Percentiles rank a stretch among this genome's conserved stretches.
Conservation (phyloP, 1,140 invertebrate genomes). For the Drosophila rhopaloa region DNA sequence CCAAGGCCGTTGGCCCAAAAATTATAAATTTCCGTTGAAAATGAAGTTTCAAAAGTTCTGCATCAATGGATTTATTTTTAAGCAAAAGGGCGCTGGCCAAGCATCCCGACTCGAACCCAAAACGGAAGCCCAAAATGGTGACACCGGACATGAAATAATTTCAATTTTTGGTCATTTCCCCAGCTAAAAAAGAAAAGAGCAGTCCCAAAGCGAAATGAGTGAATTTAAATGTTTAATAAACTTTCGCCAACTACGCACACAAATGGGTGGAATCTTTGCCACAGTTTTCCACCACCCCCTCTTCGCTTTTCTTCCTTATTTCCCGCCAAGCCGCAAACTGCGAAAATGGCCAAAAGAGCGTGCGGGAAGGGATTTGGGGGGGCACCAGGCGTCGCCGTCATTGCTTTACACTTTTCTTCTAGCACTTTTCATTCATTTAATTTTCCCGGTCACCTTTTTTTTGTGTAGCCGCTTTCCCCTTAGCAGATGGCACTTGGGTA, state of each 20-base stretch:
- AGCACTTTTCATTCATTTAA: constrained; percentile 80
- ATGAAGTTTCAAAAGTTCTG: constrained; percentile 62
- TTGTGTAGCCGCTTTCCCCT: constrained; percentile 22
- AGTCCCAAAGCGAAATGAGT: constrained; percentile 58
- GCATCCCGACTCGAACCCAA: constrained; percentile 4
- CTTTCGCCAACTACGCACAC: constrained; percentile 59
- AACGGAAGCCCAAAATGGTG: constrained; percentile 69
- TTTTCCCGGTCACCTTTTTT: constrained; percentile 52
- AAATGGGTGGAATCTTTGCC: constrained; percentile 30
- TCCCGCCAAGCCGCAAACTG: constrained; percentile 66
- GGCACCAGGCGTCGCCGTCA: constrained; percentile 75
- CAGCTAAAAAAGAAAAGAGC: constrained; percentile 44
- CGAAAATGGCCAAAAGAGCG: constrained; percentile 55
- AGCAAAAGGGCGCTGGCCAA: constrained; percentile 41
- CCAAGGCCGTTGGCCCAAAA: constrained; percentile 50
- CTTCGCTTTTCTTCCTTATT: neutral
- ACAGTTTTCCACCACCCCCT: constrained; percentile 1
- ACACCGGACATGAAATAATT: constrained; percentile 81
- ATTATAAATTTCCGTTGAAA: constrained; percentile 64
- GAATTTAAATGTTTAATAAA: constrained; percentile 83
- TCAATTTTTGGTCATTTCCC: constrained; percentile 79
- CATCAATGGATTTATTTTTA: constrained; percentile 67
- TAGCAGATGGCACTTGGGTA: constrained; percentile 73
- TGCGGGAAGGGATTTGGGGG: neutral
- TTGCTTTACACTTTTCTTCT: constrained; percentile 82